A percentile compares a stretch with the other conserved stretches of the same genome.
Conservation (phyloP, 1,140 invertebrate genomes). For the Samia ricini region DNA sequence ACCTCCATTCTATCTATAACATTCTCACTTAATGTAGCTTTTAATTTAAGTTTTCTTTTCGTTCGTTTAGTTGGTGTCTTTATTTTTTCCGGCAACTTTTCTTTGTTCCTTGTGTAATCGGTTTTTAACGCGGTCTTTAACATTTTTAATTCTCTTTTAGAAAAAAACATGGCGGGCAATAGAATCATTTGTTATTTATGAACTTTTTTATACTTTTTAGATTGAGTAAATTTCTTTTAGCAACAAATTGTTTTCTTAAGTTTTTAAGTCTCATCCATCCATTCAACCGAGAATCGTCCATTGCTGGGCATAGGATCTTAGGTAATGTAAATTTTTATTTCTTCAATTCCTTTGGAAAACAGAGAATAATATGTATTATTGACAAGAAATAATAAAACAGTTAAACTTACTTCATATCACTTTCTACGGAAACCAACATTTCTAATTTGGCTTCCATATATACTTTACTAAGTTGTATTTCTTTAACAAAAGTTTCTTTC, state of each 20-base stretch:
- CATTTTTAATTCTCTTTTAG: slow-evolving; percentile 34
- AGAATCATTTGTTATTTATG: no score
- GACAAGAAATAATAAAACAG: background rate
- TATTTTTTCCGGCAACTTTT: slow-evolving; percentile 42
- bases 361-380: background rate
- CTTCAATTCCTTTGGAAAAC: no score
- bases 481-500: slow-evolving; percentile 39
- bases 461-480: slow-evolving; percentile 35
- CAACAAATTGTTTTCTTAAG: no score
- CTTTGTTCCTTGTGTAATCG: slow-evolving; percentile 40
- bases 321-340: no score
- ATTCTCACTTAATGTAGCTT: slow-evolving; percentile 23
- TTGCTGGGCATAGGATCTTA: no score
- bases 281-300: no score
- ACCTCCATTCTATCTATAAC: slow-evolving; percentile 41
- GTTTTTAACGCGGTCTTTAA: slow-evolving; percentile 43
- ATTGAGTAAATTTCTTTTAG: no score
- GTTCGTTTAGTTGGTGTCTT: slow-evolving; percentile 24
- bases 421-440: slow-evolving; percentile 33
- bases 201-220: no score
- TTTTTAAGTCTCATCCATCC: no score
- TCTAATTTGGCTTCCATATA: slow-evolving; percentile 42
- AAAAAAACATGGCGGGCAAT: background rate
- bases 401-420: slow-evolving; percentile 44
- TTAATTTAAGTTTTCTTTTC: slow-evolving; percentile 29